Evolutionary conservation across 2,888 invertebrate genomes (phyloP).

Genomic region (Ochlodes sylvanus): DNA sequence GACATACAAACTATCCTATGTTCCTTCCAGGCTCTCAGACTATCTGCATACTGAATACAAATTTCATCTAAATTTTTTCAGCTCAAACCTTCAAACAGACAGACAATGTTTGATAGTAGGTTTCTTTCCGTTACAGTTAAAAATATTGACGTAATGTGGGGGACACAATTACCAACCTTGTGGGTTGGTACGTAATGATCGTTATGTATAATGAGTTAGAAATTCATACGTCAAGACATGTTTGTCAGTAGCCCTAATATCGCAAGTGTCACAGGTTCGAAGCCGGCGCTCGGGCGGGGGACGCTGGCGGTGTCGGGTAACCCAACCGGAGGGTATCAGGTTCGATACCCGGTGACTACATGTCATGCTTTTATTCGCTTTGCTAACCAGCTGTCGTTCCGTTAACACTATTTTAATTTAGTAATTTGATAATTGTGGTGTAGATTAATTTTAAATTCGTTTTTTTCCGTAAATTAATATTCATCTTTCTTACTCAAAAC

Average conservation of each 20-base stretch:
- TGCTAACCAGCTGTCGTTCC: constrained; percentile 61
- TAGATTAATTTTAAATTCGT: constrained; percentile 31
- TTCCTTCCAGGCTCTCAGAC: too few relatives aligned
- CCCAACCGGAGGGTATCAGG: constrained; percentile 58
- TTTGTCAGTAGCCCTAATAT: constrained; percentile 26
- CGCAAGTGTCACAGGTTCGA: constrained; percentile 36
- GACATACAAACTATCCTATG: too few relatives aligned
- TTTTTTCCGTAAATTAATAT: constrained; percentile 33
- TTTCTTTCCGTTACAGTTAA: too few relatives aligned
- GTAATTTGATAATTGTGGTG: constrained; percentile 37
- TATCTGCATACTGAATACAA: too few relatives aligned
- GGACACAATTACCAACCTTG: background rate
- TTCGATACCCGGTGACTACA: constrained; percentile 57
- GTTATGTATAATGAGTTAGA: constrained; percentile 19
- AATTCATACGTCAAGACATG: constrained; percentile 21
- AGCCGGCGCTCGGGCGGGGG: constrained; percentile 45
- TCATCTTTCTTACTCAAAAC: constrained; percentile 9
- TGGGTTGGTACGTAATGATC: too few relatives aligned
- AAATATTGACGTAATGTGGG: too few relatives aligned
- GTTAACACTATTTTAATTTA: constrained; percentile 42
- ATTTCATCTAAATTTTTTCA: too few relatives aligned
- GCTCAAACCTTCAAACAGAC: too few relatives aligned
- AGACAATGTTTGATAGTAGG: too few relatives aligned
- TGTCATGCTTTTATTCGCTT: constrained; percentile 52
- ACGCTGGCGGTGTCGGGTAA: constrained; percentile 57